phyloP scores from a whole-genome alignment of 1,140 invertebrate species.

The Xylocopa sonorina region DNA sequence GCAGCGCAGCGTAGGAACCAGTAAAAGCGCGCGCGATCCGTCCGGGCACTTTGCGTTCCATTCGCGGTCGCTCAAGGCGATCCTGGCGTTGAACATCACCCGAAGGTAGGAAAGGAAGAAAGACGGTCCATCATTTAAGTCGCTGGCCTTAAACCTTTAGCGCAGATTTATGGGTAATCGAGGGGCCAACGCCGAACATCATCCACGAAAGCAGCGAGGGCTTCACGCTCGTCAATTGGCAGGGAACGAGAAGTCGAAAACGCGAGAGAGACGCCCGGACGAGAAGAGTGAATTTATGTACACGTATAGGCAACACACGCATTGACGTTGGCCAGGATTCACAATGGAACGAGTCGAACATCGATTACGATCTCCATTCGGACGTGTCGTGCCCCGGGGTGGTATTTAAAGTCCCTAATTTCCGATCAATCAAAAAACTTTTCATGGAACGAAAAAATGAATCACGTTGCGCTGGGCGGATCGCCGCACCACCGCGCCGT shows the following conservation, averaged over 20 bases:
- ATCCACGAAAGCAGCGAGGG: conserved; percentile 61
- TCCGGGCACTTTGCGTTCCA: conserved; percentile 63
- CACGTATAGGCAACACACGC: conserved; percentile 3
- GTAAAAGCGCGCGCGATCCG: conserved; percentile 60
- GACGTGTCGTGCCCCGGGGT: conserved; percentile 76
- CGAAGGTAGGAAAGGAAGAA: conserved; percentile 61
- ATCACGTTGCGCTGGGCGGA: conserved; percentile 74
- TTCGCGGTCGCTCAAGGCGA: conserved; percentile 63
- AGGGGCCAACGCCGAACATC: conserved; percentile 70
- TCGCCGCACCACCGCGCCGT: too few relatives aligned
- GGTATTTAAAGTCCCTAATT: conserved; percentile 80
- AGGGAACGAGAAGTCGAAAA: conserved; percentile 49
- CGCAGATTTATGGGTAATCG: conserved; percentile 79
- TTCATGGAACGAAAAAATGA: conserved; percentile 74
- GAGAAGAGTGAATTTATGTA: conserved; percentile 44
- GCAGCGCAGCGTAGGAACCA: conserved; percentile 48
- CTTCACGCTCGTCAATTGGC: conserved; percentile 56
- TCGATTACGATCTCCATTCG: conserved; percentile 78
- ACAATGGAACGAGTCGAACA: conserved; percentile 32
- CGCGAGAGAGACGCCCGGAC: conserved; percentile 17
- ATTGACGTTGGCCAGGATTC: conserved; percentile 37
- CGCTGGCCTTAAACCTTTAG: conserved; percentile 67
- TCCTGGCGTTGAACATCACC: conserved; percentile 53
- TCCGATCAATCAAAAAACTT: conserved; percentile 80
- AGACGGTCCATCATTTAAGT: conserved; percentile 70